Percentiles rank a stretch among this genome's conserved stretches.
These are phyloP conservation scores for Tachysurus fulvidraco DNA, from an alignment of 2,113 vertebrate genomes.

Conservation along the genomic window DNA sequence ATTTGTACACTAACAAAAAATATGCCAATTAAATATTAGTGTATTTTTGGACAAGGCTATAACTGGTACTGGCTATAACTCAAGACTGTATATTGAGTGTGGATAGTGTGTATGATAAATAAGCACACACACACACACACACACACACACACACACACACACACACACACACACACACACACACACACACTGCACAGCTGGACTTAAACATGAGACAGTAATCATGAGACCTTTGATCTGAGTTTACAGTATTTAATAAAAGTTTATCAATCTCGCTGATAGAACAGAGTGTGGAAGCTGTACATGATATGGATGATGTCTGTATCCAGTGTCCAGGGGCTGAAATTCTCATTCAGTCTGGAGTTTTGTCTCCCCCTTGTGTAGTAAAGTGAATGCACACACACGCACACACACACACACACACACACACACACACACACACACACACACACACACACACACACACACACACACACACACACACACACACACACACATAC, in stretches of 20 bases:
- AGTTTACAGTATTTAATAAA: neutral
- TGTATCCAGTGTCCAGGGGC: neutral
- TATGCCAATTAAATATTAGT: neutral
- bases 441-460: neutral
- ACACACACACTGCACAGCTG: neutral
- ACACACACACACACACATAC: too few species aligned
- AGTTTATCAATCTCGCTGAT: neutral
- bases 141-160: too few species aligned
- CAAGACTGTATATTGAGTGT: neutral
- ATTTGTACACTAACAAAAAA: neutral
- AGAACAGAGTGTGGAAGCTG: neutral
- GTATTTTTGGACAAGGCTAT: neutral
- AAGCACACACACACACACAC: neutral
- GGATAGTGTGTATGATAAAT: neutral
- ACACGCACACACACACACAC: neutral
- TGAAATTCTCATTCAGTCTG: neutral
- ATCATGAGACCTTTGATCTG: neutral
- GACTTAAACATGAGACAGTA: neutral
- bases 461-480: too few species aligned
- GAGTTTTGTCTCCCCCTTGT: conserved; percentile 44
- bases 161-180: too few species aligned
- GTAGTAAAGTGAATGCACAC: neutral
- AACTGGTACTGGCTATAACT: neutral
- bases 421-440: neutral
- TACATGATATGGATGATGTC: too few species aligned